Conservation (phyloP, 30 jellyfish, hydroid and myxozoan species). For the Haliclystus octoradiatus region DNA sequence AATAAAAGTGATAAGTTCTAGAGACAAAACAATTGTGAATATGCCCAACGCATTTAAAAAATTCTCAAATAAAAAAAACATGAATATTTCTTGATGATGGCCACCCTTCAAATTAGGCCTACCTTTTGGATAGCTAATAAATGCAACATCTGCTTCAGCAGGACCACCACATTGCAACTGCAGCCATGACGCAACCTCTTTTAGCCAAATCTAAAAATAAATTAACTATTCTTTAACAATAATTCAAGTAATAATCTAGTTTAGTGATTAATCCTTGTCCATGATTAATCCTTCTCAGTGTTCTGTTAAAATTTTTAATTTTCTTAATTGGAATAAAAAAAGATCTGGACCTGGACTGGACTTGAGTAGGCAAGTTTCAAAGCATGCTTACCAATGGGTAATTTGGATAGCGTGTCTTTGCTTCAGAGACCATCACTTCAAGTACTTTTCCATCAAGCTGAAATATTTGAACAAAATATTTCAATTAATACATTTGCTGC, state of each 20-base stretch:
- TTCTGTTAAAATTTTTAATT: too few relatives aligned
- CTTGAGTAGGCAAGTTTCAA: background rate
- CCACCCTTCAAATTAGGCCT: background rate
- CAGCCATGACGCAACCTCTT: conserved; percentile 79
- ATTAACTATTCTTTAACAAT: background rate
- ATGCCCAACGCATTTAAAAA: background rate
- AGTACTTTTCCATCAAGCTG: conserved; percentile 37
- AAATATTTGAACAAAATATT: background rate
- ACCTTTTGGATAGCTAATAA: conserved; percentile 18
- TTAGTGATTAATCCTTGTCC: too few relatives aligned
- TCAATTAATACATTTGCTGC: background rate
- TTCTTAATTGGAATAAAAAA: background rate
- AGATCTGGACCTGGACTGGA: background rate
- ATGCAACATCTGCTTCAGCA: conserved; percentile 40
- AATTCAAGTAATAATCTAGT: too few relatives aligned
- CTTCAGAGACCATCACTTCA: conserved; percentile 19
- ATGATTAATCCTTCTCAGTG: too few relatives aligned
- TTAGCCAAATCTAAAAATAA: conserved; percentile 58
- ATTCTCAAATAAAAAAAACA: background rate
- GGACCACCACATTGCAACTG: conserved; percentile 61
- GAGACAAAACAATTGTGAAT: background rate
- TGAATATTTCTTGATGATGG: background rate
- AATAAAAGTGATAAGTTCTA: background rate
- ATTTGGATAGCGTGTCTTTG: conserved; percentile 40
- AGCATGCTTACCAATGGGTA: conserved; percentile 44